Evolutionary conservation across 2,113 vertebrate species (phyloP), one percentile per base, ranked within the genome.

Genomic region (Herpetotheres cachinnans): DNA sequence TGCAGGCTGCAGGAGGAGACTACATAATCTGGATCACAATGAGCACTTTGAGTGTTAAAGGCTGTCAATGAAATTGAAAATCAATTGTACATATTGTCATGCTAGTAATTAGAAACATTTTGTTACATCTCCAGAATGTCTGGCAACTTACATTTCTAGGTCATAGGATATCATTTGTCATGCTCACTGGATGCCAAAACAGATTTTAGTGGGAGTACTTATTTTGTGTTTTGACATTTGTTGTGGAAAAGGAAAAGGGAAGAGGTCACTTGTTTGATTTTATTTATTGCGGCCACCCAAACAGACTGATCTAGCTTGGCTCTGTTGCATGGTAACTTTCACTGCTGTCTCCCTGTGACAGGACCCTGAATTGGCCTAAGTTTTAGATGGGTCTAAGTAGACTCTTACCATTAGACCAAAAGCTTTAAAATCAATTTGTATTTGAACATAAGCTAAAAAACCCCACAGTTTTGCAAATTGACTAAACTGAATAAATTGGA

Each of bases 181-280:
- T 71, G 26, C 14, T 81, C 27, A 74, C 42, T 91, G 25, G 20
- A 84, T 81, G 80, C 22, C 72, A 91, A 91, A 96, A 84, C 16
- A 29, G 55, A 81, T 92, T 90, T 95, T 89, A 86, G 36, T 58
- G 47, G 34, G 63, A 90, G 94, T 89, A 92, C 63, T 74, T 67
- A 92, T 95, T 94, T 81, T 86, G n/a, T 70, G 50, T 78, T 95
- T 91, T 92, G 89, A 92, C 91, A 86, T 91, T 91, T 89, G 25
- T 66, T 91, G 91, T 91, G 65, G 13, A 95, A 94, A 24, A 89
- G 7, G 19, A 25, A 93, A 90, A 95, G 38, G 13, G n/a, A 94
- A 95, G 89, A 92, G 55, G 72, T 92, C 76, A 78, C 27, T 90
- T 44, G 13, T 77, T 95, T 78, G 29, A 78, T 91, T 74, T 74